Percentiles rank a stretch among this genome's conserved stretches.
phyloP scores from a whole-genome alignment of 2,888 invertebrate genomes.

The Encarsia formosa region DNA sequence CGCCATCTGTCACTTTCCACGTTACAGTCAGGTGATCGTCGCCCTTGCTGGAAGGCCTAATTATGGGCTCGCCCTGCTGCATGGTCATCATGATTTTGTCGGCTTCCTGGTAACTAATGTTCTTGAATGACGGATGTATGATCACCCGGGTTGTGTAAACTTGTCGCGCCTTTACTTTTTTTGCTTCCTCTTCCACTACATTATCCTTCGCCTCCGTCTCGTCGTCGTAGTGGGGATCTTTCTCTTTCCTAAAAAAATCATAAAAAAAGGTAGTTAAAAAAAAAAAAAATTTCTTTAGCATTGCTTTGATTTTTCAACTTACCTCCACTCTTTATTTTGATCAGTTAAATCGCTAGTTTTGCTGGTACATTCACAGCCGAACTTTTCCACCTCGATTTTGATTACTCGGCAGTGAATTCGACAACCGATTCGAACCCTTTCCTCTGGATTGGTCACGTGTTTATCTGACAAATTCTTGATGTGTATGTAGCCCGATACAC shows the following conservation, averaged over 20 bases:
- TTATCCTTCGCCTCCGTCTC: conserved; percentile 76
- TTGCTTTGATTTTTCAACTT: too few relatives aligned
- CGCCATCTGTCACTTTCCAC: conserved; percentile 94
- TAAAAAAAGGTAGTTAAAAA: not conserved
- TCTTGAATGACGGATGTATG: conserved; percentile 95
- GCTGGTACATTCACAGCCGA: conserved; percentile 89
- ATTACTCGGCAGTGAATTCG: conserved; percentile 82
- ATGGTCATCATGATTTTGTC: conserved; percentile 85
- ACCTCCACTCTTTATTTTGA: conserved; percentile 86
- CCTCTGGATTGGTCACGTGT: conserved; percentile 88
- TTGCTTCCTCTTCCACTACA: conserved; percentile 65
- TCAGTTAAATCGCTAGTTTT: conserved; percentile 89
- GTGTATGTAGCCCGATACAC: conserved; percentile 87
- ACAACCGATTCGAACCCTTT: conserved; percentile 80
- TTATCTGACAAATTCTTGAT: conserved; percentile 92
- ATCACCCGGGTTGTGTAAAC: conserved; percentile 94
- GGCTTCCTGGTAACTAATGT: conserved; percentile 89
- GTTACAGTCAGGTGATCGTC: conserved; percentile 94
- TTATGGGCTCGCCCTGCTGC: conserved; percentile 95
- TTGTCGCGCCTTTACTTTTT: conserved; percentile 80
- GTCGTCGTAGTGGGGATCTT: conserved; percentile 88
- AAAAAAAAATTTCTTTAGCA: too few relatives aligned
- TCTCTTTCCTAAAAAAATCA: conserved; percentile 51
- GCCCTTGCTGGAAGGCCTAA: conserved; percentile 96
- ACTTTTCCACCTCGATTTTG: conserved; percentile 94